Evolutionary conservation across 2,113 vertebrate species (phyloP).

Genomic region (Cinclus cinclus): DNA sequence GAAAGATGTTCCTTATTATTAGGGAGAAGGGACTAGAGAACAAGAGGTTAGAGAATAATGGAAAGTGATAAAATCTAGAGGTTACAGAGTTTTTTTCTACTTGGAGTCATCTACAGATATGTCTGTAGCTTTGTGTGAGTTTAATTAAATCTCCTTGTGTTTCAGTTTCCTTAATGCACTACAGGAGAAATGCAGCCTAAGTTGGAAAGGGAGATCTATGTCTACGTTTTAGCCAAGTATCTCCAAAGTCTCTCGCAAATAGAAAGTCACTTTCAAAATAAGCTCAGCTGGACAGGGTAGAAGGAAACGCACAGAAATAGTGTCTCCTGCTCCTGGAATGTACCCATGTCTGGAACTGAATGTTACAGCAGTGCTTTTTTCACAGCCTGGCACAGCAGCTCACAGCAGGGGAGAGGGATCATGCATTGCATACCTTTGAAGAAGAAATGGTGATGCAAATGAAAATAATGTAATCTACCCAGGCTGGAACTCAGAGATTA

Average conservation of each 20-base stretch:
- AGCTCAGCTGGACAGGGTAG: neutral
- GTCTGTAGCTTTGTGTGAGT: neutral
- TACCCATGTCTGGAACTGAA: slow-evolving; percentile 32
- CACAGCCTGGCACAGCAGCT: neutral
- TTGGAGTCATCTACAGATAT: neutral
- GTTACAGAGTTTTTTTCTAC: neutral
- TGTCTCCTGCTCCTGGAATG: slow-evolving; percentile 15
- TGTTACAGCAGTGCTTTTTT: neutral
- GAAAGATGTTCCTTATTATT: neutral
- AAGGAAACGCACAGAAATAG: slow-evolving; percentile 22
- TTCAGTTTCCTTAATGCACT: neutral
- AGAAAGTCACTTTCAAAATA: slow-evolving; percentile 26
- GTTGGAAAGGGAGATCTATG: neutral
- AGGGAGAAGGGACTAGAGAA: neutral
- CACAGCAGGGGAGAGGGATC: neutral
- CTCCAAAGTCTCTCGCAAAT: slow-evolving; percentile 2
- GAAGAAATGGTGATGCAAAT: neutral
- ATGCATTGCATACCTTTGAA: neutral
- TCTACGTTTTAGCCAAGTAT: neutral
- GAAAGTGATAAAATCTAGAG: neutral
- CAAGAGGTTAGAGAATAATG: neutral
- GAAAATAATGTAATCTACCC: neutral
- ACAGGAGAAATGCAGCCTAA: neutral
- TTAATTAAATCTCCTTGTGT: neutral
- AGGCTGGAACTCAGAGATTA: neutral